Percentiles rank a stretch among this genome's conserved stretches.
Conservation (phyloP, 2,888 invertebrate species). For the Pycnomerus fuliginosus region DNA sequence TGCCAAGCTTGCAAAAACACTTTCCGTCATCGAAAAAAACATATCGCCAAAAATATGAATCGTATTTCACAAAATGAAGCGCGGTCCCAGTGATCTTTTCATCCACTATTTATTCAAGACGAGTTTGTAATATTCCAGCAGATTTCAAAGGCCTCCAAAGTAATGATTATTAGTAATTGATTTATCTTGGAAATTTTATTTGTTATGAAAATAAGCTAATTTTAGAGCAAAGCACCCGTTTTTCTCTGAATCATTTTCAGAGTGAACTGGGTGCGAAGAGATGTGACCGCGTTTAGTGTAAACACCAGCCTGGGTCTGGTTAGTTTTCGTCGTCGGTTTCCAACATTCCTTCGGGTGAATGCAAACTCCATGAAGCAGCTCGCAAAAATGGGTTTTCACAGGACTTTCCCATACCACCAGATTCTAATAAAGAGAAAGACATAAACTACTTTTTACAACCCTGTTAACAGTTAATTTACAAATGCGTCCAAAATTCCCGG, state of each 20-base stretch:
- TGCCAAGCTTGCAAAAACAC: no score
- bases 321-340: slow-evolving; percentile 37
- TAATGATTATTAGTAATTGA: slow-evolving; percentile 38
- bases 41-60: no score
- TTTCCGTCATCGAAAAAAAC: no score
- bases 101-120: slow-evolving; percentile 20
- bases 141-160: slow-evolving; percentile 23
- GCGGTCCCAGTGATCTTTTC: slow-evolving; percentile 12
- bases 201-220: slow-evolving; percentile 45
- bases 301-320: slow-evolving; percentile 45
- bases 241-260: slow-evolving; percentile 46
- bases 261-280: slow-evolving; percentile 49
- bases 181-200: slow-evolving; percentile 41
- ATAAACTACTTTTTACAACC: no score
- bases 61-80: no score
- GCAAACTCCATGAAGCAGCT: no score
- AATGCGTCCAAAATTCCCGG: no score
- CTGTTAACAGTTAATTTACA: no score
- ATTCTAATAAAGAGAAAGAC: no score
- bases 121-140: slow-evolving; percentile 12
- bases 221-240: slow-evolving; percentile 44
- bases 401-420: no score
- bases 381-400: no score
- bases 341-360: slow-evolving; percentile 17
- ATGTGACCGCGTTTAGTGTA: slow-evolving; percentile 47